Base-by-base conservation (phyloP, 2,888 invertebrate species). In the Stenurella melanura region DNA sequence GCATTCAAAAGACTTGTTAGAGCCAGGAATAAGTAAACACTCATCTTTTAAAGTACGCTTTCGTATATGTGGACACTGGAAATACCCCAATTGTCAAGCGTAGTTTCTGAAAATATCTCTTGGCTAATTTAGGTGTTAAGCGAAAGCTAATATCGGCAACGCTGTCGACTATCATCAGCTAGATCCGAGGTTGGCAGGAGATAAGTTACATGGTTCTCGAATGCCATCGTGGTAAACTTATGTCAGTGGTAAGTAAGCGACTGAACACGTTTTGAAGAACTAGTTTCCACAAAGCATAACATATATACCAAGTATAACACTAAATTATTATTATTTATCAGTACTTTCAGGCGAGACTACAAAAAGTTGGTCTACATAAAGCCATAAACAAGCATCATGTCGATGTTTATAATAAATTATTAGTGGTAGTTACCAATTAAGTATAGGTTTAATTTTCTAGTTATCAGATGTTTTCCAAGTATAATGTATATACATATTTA, bases 201-300 rank as follows among this genome's bases (percentile, higher is more conserved):
- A 58, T 58, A 57, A 58, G 56, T 70, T 58, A 38, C 42, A 60
- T 19, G 58, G n/a, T 26, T 38, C 21, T 42, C 42, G 42, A 17
- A 60, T 70, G n/a, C 70, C 38, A 57, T 57, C 60, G 15, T 50
- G 34, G 57, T 42, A 38, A 60, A 70, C 60, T 70, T 70, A 70
- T 60, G 70, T 60, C 70, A 70, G 50, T 60, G 70, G 60, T 70
- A 70, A 70, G 60, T 70, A 70, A 70, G 60, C 42, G 60, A 70
- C n/a, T 19, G 18, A 42, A 70, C 70, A 60, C 26, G 58, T 60
- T 70, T 60, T 70, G 42, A 69, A 57, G 69, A 69, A 69, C 69
- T 69, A 69, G 69, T 69, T 69, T 58, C 57, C 34, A 34, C 34
- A 30, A 21, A 57, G 17, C n/a, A 38, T 69, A 54, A 58, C 26